Percentiles rank a stretch among this genome's conserved stretches.
These are phyloP conservation scores for Leptonema lineaticorne DNA, from an alignment of 1,140 invertebrate species.

Conservation along the genomic window DNA sequence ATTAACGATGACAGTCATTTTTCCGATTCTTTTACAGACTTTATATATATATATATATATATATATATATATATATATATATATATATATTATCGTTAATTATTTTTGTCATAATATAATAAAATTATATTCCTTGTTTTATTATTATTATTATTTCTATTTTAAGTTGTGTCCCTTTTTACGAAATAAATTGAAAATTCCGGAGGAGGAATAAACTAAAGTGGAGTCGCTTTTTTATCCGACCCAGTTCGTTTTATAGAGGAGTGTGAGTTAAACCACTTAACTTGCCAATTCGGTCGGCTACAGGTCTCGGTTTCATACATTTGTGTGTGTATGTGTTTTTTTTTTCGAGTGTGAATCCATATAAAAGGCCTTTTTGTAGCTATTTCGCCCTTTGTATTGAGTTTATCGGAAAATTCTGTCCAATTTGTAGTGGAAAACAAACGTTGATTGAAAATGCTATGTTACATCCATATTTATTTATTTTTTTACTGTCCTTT, in stretches of 20 bases:
- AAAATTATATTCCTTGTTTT: too few relatives aligned
- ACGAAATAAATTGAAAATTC: not conserved
- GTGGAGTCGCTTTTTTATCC: not conserved
- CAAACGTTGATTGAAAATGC: too few relatives aligned
- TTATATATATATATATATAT: not conserved
- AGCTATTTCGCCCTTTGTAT: not conserved
- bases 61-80: not conserved
- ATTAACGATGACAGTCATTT: too few relatives aligned
- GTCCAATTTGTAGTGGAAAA: too few relatives aligned
- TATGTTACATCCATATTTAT: too few relatives aligned
- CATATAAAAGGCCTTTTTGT: not conserved
- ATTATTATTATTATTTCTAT: too few relatives aligned
- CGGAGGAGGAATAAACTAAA: not conserved
- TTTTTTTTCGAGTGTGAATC: too few relatives aligned
- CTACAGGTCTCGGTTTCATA: not conserved
- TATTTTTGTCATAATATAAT: too few relatives aligned
- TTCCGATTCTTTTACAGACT: not conserved
- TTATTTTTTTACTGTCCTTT: too few relatives aligned
- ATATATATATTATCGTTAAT: not conserved
- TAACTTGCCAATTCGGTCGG: not conserved
- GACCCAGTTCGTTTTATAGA: not conserved
- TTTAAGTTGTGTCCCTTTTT: not conserved
- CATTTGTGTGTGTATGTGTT: not conserved
- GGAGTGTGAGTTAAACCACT: not conserved
- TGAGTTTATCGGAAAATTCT: not conserved